Conservation (phyloP, 2,797 vertebrate species). For the Falco rusticolus region DNA sequence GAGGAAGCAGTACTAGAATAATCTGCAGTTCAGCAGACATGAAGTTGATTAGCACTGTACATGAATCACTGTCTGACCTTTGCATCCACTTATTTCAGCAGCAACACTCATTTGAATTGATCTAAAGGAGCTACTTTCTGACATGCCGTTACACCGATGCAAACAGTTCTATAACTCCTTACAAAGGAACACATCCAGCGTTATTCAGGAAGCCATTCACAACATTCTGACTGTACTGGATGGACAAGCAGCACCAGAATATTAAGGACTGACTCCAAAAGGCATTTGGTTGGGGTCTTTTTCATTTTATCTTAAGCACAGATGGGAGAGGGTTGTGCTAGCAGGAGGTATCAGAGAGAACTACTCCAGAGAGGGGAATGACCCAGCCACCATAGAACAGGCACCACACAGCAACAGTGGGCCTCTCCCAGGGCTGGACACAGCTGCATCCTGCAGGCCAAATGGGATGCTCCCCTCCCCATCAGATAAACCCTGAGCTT, state of each 20-base stretch:
- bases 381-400: not conserved
- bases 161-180: not conserved
- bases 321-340: not conserved
- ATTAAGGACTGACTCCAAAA: not conserved
- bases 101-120: not conserved
- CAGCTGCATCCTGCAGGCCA: not conserved
- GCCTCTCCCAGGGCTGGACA: not conserved
- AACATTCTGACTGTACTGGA: not conserved
- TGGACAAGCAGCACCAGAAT: not conserved
- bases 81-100: constrained; percentile 6
- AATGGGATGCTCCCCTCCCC: accelerated
- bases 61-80: constrained; percentile 11
- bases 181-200: not conserved
- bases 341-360: not conserved
- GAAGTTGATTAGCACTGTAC: not conserved
- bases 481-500: not conserved
- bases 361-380: not conserved
- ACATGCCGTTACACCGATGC: not conserved
- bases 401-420: not conserved
- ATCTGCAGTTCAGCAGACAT: not conserved
- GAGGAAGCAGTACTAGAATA: not conserved
- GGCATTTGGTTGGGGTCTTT: not conserved
- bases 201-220: not conserved
- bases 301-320: not conserved
- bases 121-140: not conserved